Evolutionary conservation across 1,140 invertebrate species (phyloP), one percentile per base, ranked within the genome.

Genomic region (Rhagoletis zephyria): DNA sequence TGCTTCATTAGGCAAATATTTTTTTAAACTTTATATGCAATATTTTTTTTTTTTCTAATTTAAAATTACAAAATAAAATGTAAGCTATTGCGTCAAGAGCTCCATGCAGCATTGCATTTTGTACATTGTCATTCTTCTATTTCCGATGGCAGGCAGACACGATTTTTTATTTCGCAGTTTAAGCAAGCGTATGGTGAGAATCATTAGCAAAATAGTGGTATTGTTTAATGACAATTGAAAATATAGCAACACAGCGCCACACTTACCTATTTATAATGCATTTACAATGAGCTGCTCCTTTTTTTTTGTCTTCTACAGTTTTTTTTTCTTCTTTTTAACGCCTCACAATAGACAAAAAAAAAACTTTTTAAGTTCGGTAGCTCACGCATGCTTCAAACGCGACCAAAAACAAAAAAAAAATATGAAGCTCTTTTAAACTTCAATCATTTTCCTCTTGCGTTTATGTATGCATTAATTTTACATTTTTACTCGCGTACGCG

Each of bases 1-100:
- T 85, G 81, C 59, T 85, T 85, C 67, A 74, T 74, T 74, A 74
- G 14, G 14, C 67, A 74, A 74, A 5, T 1, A 12, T 74, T 48
- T 9, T 45, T 9, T 19, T 67, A 19, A 9, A 42, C 65, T 40
- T 30, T 30, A 30, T 30, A 30, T 30, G 12, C 65, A 42, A 10
- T 67, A 56, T 2, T 42, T 14, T 16, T 14, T 45, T 48, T 74
- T 70, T 5, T 74, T 12, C 2, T 1, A 14, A 1, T 67, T 67
- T 67, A 40, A 74, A 48, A 74, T 74, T 74, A 48, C 67, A 45
- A 74, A 74, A 74, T 74, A 74, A 74, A 74, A 74, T 74, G 67
- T 74, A 74, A 45, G 42, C 42, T 45, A 74, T 74, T 74, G 67
- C 42, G 42, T 14, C 67, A 74, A 45, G 10, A 12, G 2, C 42